phyloP scores from a whole-genome alignment of 2,113 vertebrate genomes.

The Ibidorhyncha struthersii region DNA sequence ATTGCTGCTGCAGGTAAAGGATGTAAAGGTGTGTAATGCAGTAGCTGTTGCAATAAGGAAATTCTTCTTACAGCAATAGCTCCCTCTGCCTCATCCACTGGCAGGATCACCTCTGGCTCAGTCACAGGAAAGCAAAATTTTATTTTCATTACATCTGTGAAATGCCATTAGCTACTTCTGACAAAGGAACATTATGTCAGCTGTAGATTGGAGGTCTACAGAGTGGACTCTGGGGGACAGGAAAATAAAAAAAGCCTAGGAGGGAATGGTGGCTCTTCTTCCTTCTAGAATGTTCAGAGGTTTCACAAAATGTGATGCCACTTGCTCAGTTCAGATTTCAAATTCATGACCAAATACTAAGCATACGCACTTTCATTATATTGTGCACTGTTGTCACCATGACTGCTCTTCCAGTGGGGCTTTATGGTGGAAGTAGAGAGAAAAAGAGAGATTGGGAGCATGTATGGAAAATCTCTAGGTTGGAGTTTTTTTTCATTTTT shows the following conservation, averaged over 20 bases:
- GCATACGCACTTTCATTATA: not conserved
- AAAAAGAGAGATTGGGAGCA: not conserved
- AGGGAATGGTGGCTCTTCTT: not conserved
- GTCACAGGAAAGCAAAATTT: not conserved
- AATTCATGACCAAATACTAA: not conserved
- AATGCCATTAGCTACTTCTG: not conserved
- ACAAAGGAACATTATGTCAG: not conserved
- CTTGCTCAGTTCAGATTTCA: not conserved
- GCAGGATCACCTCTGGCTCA: not conserved
- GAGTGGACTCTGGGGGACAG: not conserved
- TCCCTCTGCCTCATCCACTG: not conserved
- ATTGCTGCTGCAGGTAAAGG: not conserved
- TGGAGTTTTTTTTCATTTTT: not conserved
- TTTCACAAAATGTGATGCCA: not conserved
- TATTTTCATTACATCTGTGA: not conserved
- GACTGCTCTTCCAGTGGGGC: not conserved
- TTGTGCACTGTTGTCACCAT: not conserved
- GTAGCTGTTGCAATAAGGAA: not conserved
- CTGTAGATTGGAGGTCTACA: fast-evolving
- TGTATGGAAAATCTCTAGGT: not conserved
- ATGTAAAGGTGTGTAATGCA: not conserved
- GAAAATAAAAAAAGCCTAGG: not conserved
- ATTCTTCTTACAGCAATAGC: not conserved
- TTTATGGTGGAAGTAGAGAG: not conserved
- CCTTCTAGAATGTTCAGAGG: not conserved